Evolutionary conservation across 1,140 invertebrate genomes (phyloP).

Genomic region (Drosophila bocki): DNA sequence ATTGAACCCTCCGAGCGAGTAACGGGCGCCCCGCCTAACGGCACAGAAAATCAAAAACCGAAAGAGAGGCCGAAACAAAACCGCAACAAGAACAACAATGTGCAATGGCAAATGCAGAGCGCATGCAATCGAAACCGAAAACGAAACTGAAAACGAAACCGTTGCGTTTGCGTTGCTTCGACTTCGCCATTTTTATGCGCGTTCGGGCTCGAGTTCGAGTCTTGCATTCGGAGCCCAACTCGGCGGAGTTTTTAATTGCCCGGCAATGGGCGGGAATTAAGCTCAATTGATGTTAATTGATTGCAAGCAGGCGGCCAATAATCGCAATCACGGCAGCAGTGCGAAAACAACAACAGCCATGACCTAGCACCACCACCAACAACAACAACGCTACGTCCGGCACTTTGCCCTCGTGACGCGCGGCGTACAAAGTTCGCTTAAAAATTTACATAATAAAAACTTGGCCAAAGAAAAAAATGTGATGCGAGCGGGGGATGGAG

Average conservation of each 20-base stretch:
- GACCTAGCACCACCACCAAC: slow-evolving; percentile 49
- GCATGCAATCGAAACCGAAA: slow-evolving; percentile 40
- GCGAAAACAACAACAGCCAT: slow-evolving; percentile 35
- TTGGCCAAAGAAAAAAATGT: slow-evolving; percentile 17
- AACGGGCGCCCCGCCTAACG: slow-evolving; percentile 50
- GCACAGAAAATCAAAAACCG: slow-evolving; percentile 20
- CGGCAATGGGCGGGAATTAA: slow-evolving; percentile 50
- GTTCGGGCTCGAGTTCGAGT: slow-evolving; percentile 18
- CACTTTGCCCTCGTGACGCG: slow-evolving; percentile 51
- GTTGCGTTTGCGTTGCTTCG: slow-evolving; percentile 37
- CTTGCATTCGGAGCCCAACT: slow-evolving; percentile 21
- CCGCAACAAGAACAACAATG: slow-evolving; percentile 19
- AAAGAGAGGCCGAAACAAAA: slow-evolving; percentile 34
- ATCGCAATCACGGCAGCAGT: slow-evolving; percentile 34
- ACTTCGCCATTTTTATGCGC: slow-evolving; percentile 49
- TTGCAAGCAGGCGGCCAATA: slow-evolving; percentile 25
- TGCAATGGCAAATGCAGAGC: slow-evolving; percentile 21
- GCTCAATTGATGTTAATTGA: slow-evolving; percentile 67
- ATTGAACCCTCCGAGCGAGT: slow-evolving; percentile 57
- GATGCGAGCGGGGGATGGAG: slow-evolving; percentile 1
- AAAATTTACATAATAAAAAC: slow-evolving; percentile 51
- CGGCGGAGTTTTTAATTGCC: slow-evolving; percentile 35
- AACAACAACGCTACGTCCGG: slow-evolving; percentile 24
- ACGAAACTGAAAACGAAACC: slow-evolving; percentile 29
- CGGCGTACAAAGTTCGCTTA: slow-evolving; percentile 45